Conservation (phyloP, 2,888 invertebrate species). For the Phyto melanocephala region DNA sequence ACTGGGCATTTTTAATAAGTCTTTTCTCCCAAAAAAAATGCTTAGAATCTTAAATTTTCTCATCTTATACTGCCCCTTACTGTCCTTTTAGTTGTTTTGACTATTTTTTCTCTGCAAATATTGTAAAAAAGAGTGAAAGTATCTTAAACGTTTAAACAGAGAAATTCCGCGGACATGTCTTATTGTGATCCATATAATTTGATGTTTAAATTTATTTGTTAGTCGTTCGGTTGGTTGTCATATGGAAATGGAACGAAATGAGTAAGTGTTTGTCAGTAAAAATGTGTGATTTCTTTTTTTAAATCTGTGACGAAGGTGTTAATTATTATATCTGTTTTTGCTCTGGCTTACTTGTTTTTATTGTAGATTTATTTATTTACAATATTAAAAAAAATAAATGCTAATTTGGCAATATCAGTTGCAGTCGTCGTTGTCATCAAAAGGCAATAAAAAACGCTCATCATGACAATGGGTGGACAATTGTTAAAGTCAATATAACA, state of each 20-base stretch:
- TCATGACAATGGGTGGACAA: constrained; percentile 43
- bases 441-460: background rate
- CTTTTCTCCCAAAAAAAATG: too few relatives aligned
- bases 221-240: background rate
- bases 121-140: constrained; percentile 62
- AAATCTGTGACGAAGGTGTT: constrained; percentile 76
- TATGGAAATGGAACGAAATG: background rate
- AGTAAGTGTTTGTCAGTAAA: constrained; percentile 66
- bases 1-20: too few relatives aligned
- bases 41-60: too few relatives aligned
- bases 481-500: constrained; percentile 34
- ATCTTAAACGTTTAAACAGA: constrained; percentile 69
- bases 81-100: constrained; percentile 11
- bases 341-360: constrained; percentile 44
- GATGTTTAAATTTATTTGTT: constrained; percentile 42
- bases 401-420: constrained; percentile 61
- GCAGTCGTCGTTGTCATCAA: constrained; percentile 19
- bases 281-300: too few relatives aligned
- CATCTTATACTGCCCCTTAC: too few relatives aligned
- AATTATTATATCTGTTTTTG: constrained; percentile 67
- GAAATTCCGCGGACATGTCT: constrained; percentile 68
- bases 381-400: constrained; percentile 51
- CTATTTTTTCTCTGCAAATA: constrained; percentile 4
- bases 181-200: constrained; percentile 33
- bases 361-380: too few relatives aligned